Evolutionary conservation across 2,888 invertebrate species (phyloP), one percentile per base, ranked within the genome.

Genomic region (Apodemia zela): DNA sequence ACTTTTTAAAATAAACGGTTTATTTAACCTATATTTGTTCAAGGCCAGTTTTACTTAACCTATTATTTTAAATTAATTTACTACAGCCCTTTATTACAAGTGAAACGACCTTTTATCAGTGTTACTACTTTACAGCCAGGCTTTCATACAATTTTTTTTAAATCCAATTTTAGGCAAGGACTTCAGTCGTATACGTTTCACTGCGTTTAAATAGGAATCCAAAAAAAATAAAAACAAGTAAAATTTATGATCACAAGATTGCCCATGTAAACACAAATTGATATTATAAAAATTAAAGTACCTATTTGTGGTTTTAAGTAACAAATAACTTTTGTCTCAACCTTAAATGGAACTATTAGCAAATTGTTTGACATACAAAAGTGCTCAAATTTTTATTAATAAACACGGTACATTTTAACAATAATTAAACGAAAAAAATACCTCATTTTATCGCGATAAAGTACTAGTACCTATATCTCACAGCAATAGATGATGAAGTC

Each of bases 11-110:
- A 72, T 72, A 74, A 71, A 79, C 45, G 54, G 64, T 47, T 64
- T 59, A 75, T 69, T 79, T 79, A 80, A 77, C 76, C 79, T 80
- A 84, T 67, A 81, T 72, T 76, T 78, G 76, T 80, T 67, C 87
- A 88, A 88, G 90, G 88, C 87, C 86, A 85, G 89, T 80, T 85
- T 85, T 84, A 84, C 85, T 87, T 90, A 89, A 76, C 77, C 88
- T 89, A 89, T 13, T 42, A 42, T 84, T 79, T 77, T 77, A 85
- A 85, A 79, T 81, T 79, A 76, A 79, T 71, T 73, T 75, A 64
- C 67, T 69, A 69, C 75, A 75, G 76, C 72, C 72, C 47, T 60
- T 67, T 65, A 15, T 18, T 47, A 66, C 61, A 29, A 61, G 62
- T 66, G 66, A 63, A 59, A 65, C 59, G 60, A 42, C 13, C 6